Percentiles rank a stretch among this genome's conserved stretches.
Conservation (phyloP, 2,797 vertebrate species). For the Sarcoramphus papa region DNA sequence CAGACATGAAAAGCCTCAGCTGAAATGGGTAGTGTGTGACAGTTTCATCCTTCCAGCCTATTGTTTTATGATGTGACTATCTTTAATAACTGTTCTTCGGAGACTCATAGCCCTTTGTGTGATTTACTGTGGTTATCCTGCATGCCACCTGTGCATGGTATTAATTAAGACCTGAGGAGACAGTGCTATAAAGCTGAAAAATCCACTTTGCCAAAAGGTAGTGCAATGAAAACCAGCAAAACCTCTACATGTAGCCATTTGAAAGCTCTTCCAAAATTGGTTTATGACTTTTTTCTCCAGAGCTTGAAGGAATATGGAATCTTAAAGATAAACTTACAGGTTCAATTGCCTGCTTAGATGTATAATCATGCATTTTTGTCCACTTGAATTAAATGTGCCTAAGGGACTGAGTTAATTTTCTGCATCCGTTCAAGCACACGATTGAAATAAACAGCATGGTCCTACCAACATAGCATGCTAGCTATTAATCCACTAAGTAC, state of each 20-base stretch:
- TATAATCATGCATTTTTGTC: constrained; percentile 14
- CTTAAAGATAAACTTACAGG: constrained; percentile 16
- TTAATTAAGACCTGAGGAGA: constrained; percentile 61
- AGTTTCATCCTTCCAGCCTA: neutral
- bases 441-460: constrained; percentile 51
- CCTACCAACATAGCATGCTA: constrained; percentile 4
- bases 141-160: constrained; percentile 45
- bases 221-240: constrained; percentile 4
- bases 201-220: constrained; percentile 27
- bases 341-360: constrained; percentile 4
- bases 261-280: neutral
- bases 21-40: neutral
- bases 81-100: constrained; percentile 53
- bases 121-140: constrained; percentile 55
- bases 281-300: neutral
- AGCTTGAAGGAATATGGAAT: neutral
- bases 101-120: constrained; percentile 43
- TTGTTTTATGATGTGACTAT: constrained; percentile 33
- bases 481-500: constrained; percentile 59
- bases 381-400: constrained; percentile 33
- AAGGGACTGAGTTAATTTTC: constrained; percentile 21
- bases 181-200: constrained; percentile 46
- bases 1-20: neutral
- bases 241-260: neutral
- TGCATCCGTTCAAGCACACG: neutral